Evolutionary conservation across 1,140 invertebrate species (phyloP).

Genomic region (Cyclargus thomasi): DNA sequence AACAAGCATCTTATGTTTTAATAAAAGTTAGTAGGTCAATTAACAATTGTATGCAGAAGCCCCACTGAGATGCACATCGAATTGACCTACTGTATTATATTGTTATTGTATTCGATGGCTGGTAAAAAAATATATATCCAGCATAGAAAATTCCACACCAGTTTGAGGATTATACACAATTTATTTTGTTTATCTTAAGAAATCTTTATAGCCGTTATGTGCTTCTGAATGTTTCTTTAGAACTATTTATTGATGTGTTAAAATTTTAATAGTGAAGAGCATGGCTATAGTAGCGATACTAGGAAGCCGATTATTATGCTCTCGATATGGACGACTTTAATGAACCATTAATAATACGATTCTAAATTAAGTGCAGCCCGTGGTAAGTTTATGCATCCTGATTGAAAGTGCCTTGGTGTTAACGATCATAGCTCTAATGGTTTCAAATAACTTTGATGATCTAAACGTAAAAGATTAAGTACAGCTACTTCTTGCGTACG

Average conservation of each 20-base stretch:
- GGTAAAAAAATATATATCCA: background rate
- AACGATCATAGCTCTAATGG: background rate
- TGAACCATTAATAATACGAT: background rate
- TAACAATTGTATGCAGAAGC: background rate
- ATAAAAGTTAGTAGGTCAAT: background rate
- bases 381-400: constrained; percentile 3
- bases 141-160: too few relatives aligned
- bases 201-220: background rate
- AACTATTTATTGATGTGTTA: background rate
- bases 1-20: background rate
- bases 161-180: background rate
- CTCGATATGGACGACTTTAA: constrained; percentile 9
- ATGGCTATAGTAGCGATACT: constrained; percentile 17
- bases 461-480: background rate
- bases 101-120: background rate
- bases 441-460: background rate
- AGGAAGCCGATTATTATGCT: background rate
- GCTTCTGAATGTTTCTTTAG: background rate
- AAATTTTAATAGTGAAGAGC: constrained; percentile 4
- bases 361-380: background rate
- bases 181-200: background rate
- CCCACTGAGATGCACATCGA: background rate
- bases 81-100: background rate
- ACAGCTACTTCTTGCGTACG: too few relatives aligned
- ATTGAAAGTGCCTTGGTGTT: background rate